Evolutionary conservation across 2,797 vertebrate genomes (phyloP), one percentile per base, ranked within the genome.

Genomic region (Graptemys geographica): DNA sequence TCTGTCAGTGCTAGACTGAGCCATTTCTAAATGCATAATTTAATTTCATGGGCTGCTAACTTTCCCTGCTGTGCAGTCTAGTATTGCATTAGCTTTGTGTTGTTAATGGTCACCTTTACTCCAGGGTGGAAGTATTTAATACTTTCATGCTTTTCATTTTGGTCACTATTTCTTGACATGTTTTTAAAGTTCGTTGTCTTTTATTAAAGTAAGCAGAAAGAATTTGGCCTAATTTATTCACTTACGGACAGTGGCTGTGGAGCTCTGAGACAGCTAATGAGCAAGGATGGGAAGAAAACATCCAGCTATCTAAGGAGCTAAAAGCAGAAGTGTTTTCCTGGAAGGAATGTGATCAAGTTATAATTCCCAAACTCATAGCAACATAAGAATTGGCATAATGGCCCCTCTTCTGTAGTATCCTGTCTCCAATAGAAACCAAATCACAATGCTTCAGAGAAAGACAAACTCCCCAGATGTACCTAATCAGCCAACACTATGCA

Each of bases 41-140:
- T 98, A 96, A 97, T 98, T 97, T 98, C 97, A 98, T 89, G 91
- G 93, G 59, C 85, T 95, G 87, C 95, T 98, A 96, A 84, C 57
- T 97, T 97, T 91, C 6, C 33, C 62, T 37, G 62, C 89, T 97
- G 41, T 90, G 31, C 81, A 97, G 53, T 28, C 79, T 96, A 76
- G 18, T 69, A 19, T 55, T 88, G 51, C 31, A 90, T 37, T 90
- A 72, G 23, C 47, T 91, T 86, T 91, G 44, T 85, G 79, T 84
- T 79, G 84, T 96, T 90, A 84, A 92, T 90, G 28, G 86, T 92
- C 81, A 88, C 82, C 87, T 95, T 97, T 95, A 96, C 90, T 83
- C 82, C 33, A 90, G 9, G 19, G 10, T 57, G n/a, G 72, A 81
- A 96, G 53, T 91, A 90, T 33, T 57, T 86, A 72, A 81, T 44